Evolutionary conservation across 2,113 vertebrate species (phyloP), one percentile per base, ranked within the genome.

Genomic region (Meleagris gallopavo): DNA sequence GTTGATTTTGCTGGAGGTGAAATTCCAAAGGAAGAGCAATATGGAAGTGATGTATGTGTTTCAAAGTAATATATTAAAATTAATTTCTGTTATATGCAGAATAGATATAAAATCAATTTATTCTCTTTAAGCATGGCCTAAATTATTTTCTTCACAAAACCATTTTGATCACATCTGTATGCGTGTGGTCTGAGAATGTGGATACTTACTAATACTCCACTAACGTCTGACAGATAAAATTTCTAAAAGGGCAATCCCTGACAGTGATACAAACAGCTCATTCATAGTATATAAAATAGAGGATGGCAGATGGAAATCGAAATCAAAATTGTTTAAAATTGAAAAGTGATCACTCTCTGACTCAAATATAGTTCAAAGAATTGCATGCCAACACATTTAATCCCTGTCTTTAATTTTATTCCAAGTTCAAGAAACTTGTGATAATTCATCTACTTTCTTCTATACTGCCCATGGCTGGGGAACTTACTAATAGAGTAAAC

Each of bases 351-450:
- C 0, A 0, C 16, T 54, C 6, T 89, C 41, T 83, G 30, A 85
- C 40, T 94, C 70, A 34, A 90, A 10, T 22, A 8, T 55, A 45
- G 41, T 83, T 89, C 83, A 90, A 48, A 94, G 64, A 6, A 92
- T 61, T 78, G 15, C 9, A 34, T 67, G 60, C 58, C 14, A 46
- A 57, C 76, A 43, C 32, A 34, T 75, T 90, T 89, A 83, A n/a
- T 82, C 80, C 43, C 78, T 95, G 32, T 10, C 11, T 85, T 96
- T 88, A 46, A 81, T 94, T 77, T 86, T 76, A 67, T 89, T 85
- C n/a, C 32, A 78, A 80, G 29, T 50, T 76, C 71, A 84, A 81
- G 54, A 64, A 50, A 3, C 74, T 45, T 86, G 13, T 36, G 41
- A 29, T 65, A 71, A 64, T 45, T 92, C 19, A 46, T 17, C 10